A percentile compares a stretch with the other conserved stretches of the same genome.
Evolutionary conservation across 2,888 invertebrate genomes (phyloP).

Genomic region (Lasioglossum malachurum): DNA sequence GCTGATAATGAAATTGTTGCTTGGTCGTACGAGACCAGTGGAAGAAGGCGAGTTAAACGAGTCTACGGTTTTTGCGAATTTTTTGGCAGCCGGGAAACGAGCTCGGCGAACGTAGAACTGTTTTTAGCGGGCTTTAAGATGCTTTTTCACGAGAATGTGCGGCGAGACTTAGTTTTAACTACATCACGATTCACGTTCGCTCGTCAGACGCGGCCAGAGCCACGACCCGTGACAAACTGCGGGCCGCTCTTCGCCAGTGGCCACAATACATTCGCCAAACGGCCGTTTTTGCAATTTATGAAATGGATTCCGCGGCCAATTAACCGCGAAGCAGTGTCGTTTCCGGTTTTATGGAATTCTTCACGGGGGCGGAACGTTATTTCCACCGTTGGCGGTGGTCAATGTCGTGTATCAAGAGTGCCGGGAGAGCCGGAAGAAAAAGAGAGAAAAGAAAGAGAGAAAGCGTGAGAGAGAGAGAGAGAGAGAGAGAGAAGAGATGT

Average conservation of each 20-base stretch:
- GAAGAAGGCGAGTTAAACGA: neutral
- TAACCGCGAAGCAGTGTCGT: conserved; percentile 28
- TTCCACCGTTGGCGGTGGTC: conserved; percentile 28
- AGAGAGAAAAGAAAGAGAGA: neutral
- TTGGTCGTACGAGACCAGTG: neutral
- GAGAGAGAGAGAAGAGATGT: neutral
- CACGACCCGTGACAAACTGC: conserved; percentile 14
- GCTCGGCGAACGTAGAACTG: neutral
- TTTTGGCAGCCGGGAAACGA: neutral
- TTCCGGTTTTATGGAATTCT: conserved; percentile 15
- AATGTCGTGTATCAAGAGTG: conserved; percentile 38
- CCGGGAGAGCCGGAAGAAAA: neutral
- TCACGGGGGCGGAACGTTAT: conserved; percentile 1
- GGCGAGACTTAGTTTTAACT: conserved; percentile 4
- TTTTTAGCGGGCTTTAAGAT: neutral
- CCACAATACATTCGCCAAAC: conserved; percentile 20
- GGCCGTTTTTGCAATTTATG: conserved; percentile 38
- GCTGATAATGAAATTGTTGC: neutral
- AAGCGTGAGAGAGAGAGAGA: neutral
- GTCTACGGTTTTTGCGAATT: neutral
- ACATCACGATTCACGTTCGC: neutral
- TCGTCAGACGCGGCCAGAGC: conserved; percentile 2
- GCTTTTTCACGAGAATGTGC: neutral
- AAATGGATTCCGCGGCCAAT: conserved; percentile 32
- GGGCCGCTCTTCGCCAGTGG: neutral